These are phyloP conservation scores for Psittacara wagleri DNA, from an alignment of 2,113 vertebrate species.

Conservation along the genomic window DNA sequence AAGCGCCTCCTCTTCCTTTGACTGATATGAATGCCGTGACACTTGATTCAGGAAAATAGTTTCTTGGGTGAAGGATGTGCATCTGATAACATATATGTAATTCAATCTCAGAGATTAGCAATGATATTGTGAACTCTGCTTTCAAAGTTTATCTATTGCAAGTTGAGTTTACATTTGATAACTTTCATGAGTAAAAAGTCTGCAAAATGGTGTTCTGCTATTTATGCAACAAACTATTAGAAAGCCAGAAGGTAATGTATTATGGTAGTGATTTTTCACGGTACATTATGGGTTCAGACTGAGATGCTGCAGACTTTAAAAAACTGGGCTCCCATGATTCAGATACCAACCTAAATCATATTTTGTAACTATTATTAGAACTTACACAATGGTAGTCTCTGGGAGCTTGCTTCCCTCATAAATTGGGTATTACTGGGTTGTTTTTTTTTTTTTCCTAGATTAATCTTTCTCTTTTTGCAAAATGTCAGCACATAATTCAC, in stretches of 20 bases:
- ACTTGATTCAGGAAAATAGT: background rate
- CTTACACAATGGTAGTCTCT: background rate
- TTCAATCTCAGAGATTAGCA: background rate
- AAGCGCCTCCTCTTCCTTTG: background rate
- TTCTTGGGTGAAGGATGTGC: background rate
- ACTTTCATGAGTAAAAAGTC: background rate
- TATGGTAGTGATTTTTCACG: background rate
- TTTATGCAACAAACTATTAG: background rate
- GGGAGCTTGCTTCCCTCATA: slow-evolving; percentile 11
- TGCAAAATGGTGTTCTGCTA: background rate
- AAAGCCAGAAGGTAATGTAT: background rate
- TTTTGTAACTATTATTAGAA: slow-evolving; percentile 28
- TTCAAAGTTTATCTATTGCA: background rate
- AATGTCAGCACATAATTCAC: slow-evolving; percentile 26
- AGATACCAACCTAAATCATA: background rate
- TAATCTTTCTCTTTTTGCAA: slow-evolving; percentile 35
- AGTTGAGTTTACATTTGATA: background rate
- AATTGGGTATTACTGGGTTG: background rate
- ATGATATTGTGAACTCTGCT: background rate
- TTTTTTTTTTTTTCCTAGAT: background rate
- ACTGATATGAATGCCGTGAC: background rate
- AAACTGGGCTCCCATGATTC: background rate
- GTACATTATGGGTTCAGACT: background rate
- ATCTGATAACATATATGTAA: background rate
- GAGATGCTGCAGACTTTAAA: background rate